Conservation (phyloP, 2,797 vertebrate species). For the Amblyraja radiata region DNA sequence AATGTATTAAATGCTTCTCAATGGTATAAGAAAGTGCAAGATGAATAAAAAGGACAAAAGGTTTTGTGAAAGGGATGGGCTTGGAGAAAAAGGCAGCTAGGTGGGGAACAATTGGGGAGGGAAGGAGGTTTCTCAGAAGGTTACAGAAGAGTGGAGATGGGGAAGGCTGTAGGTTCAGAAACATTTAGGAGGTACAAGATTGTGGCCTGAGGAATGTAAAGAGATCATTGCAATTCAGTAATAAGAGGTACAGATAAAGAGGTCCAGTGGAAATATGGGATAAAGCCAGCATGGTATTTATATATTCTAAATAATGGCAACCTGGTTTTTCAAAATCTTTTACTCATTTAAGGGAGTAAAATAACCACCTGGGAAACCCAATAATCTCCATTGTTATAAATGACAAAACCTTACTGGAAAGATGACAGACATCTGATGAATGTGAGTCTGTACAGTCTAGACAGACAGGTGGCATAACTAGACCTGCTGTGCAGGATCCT, state of each 20-base stretch:
- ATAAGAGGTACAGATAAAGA: too few species aligned
- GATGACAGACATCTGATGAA: conserved; percentile 43
- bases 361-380: neutral
- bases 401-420: neutral
- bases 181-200: neutral
- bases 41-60: neutral
- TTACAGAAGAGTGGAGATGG: neutral
- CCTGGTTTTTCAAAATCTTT: neutral
- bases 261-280: too few species aligned
- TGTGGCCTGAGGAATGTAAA: neutral
- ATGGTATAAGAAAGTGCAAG: neutral
- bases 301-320: neutral
- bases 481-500: neutral
- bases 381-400: neutral
- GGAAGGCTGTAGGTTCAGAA: neutral
- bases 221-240: too few species aligned
- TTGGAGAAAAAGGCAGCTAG: neutral
- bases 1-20: neutral
- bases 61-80: neutral
- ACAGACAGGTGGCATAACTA: neutral
- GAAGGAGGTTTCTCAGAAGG: neutral
- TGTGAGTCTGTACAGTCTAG: conserved; percentile 38
- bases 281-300: neutral
- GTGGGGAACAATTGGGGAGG: neutral
- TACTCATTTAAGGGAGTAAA: neutral